Conservation (phyloP, 2,113 vertebrate genomes). For the Electrona antarctica region DNA sequence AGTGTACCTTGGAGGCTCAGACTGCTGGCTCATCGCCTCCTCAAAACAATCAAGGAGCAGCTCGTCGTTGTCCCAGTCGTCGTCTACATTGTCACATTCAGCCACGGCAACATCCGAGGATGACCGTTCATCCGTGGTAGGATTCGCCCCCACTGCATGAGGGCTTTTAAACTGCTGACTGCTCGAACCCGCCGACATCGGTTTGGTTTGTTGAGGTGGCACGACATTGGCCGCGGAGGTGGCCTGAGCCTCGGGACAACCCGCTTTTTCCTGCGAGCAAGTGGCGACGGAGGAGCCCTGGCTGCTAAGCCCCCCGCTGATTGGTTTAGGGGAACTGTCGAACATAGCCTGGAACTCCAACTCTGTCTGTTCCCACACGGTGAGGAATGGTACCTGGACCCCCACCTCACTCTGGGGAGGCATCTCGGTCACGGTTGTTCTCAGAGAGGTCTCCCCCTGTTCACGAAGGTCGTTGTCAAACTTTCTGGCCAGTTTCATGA, state of each 20-base stretch:
- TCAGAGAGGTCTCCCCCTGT: not conserved
- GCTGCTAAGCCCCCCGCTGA: conserved; percentile 85
- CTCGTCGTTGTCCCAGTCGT: conserved; percentile 87
- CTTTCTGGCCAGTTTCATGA: conserved; percentile 89
- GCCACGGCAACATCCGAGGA: conserved; percentile 30
- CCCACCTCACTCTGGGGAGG: not conserved
- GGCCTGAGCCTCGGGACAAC: not conserved
- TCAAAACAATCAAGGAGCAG: conserved; percentile 84
- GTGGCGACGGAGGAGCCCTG: conserved; percentile 69
- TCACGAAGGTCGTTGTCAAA: conserved; percentile 78
- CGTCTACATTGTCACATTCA: conserved; percentile 78
- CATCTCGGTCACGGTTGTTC: conserved; percentile 1
- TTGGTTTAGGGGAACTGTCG: conserved; percentile 87
- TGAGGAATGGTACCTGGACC: not conserved
- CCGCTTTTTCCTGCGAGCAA: conserved; percentile 52
- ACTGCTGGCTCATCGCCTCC: conserved; percentile 80
- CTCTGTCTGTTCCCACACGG: conserved; percentile 60
- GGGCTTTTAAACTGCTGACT: not conserved
- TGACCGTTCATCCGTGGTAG: conserved; percentile 19
- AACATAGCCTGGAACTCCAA: conserved; percentile 88
- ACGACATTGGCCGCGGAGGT: not conserved
- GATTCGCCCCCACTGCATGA: conserved; percentile 2
- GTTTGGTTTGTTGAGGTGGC: conserved; percentile 10
- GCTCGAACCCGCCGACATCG: conserved; percentile 8
- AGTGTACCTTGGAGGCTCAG: conserved; percentile 11